Conservation (phyloP, 2,797 vertebrate species). For the Kryptolebias ocellatus region DNA sequence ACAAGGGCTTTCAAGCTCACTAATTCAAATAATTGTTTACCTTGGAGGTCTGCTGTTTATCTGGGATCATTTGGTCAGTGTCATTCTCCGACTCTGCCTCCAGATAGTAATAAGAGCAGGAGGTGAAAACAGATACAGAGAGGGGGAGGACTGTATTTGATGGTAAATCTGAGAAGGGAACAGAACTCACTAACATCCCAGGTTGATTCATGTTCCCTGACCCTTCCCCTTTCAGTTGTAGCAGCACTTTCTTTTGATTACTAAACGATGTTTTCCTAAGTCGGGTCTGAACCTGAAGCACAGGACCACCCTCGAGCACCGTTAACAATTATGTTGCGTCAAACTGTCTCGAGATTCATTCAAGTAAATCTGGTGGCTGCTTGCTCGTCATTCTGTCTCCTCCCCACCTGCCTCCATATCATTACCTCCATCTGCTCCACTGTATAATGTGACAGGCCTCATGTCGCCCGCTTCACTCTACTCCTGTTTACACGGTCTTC, state of each 20-base stretch:
- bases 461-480: conserved; percentile 18
- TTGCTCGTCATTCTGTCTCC: not conserved
- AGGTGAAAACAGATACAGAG: conserved; percentile 22
- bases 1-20: conserved; percentile 46
- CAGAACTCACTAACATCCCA: conserved; percentile 14
- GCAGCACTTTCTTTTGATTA: conserved; percentile 35
- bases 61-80: conserved; percentile 26
- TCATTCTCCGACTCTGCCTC: conserved; percentile 26
- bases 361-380: conserved; percentile 2
- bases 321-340: conserved; percentile 18
- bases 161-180: conserved; percentile 11
- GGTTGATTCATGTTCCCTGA: conserved; percentile 21
- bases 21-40: conserved; percentile 48
- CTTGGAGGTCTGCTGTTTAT: conserved; percentile 47
- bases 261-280: conserved; percentile 18
- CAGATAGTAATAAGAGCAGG: conserved; percentile 29
- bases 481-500: conserved; percentile 64
- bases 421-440: conserved; percentile 32
- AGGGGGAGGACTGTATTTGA: conserved; percentile 13
- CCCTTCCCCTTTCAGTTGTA: conserved; percentile 11
- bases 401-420: conserved; percentile 30
- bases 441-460: conserved; percentile 41
- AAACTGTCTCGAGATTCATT: conserved; percentile 20
- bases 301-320: conserved; percentile 46
- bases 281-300: not conserved